These are phyloP conservation scores for Stramonita haemastoma DNA, from an alignment of 2,888 invertebrate genomes.

Conservation along the genomic window DNA sequence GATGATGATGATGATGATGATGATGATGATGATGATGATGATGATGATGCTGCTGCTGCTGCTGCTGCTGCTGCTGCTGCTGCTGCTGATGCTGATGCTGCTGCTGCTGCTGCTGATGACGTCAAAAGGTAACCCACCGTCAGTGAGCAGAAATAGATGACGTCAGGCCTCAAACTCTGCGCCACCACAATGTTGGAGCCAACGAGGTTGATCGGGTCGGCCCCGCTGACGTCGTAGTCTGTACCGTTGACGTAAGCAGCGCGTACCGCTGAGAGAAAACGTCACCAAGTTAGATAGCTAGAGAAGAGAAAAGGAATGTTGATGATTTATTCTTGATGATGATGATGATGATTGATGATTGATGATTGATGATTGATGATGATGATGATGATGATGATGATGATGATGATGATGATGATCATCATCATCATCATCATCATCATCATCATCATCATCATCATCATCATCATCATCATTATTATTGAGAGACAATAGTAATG, in stretches of 20 bases:
- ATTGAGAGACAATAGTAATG: too few species aligned
- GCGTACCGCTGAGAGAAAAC: background rate
- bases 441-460: too few species aligned
- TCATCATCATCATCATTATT: too few species aligned
- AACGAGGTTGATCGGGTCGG: background rate
- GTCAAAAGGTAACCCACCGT: background rate
- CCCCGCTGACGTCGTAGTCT: background rate
- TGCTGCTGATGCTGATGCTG: too few species aligned
- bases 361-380: background rate
- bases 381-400: background rate
- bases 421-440: too few species aligned
- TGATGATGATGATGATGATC: too few species aligned
- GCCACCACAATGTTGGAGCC: background rate
- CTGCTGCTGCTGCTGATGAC: too few species aligned
- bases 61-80: too few species aligned
- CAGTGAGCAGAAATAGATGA: background rate
- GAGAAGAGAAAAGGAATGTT: background rate
- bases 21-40: too few species aligned
- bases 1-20: too few species aligned
- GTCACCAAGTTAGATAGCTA: background rate
- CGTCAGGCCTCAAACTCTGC: background rate
- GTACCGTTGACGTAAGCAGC: background rate
- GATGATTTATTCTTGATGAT: too few species aligned
- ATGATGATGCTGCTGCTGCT: too few species aligned
- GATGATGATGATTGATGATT: background rate